phyloP scores from a whole-genome alignment of 1,140 invertebrate genomes.

The Pseudomyrmex concolor region DNA sequence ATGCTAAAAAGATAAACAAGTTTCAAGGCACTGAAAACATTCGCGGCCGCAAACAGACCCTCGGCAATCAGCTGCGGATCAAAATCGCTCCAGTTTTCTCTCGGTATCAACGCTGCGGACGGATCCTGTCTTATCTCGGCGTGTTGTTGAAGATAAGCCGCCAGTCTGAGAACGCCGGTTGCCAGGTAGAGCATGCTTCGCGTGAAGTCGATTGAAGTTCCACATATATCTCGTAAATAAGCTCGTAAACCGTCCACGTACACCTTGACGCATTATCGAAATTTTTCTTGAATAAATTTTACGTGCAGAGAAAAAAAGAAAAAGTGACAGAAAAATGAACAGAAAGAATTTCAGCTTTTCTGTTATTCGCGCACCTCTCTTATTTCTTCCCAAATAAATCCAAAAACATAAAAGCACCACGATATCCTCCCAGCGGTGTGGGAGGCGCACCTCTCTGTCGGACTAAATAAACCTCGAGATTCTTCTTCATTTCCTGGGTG shows the following conservation, averaged over 20 bases:
- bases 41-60: conserved; percentile 97
- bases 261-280: conserved; percentile 82
- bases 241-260: conserved; percentile 92
- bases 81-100: conserved; percentile 96
- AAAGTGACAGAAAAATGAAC: not conserved
- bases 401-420: conserved; percentile 91
- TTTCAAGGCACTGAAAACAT: conserved; percentile 94
- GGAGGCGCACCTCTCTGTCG: conserved; percentile 92
- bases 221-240: conserved; percentile 97
- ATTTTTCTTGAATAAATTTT: not conserved
- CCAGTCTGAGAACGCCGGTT: conserved; percentile 90
- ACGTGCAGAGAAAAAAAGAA: not conserved
- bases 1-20: conserved; percentile 96
- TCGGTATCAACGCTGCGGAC: conserved; percentile 89
- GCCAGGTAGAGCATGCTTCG: conserved; percentile 94
- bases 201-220: conserved; percentile 98
- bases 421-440: conserved; percentile 91
- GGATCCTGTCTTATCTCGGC: conserved; percentile 88
- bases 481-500: conserved; percentile 87
- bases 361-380: conserved; percentile 87
- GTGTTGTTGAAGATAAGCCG: conserved; percentile 91
- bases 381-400: conserved; percentile 96
- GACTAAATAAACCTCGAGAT: conserved; percentile 86
- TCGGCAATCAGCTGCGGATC: conserved; percentile 98
- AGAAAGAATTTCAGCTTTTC: not conserved